Evolutionary conservation across 2,797 vertebrate genomes (phyloP).

Genomic region (Semotilus atromaculatus): DNA sequence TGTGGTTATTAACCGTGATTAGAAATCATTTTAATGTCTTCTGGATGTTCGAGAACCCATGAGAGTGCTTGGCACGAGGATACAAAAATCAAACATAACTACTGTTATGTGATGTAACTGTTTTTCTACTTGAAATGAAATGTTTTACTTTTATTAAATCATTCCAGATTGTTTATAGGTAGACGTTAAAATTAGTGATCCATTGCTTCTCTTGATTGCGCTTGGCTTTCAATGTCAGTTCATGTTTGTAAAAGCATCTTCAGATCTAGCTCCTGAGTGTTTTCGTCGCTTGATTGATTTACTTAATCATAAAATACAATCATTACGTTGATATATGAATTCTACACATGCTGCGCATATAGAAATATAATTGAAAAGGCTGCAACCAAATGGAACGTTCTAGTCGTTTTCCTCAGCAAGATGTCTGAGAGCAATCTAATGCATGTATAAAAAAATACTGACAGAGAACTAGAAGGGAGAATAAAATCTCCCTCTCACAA

Average conservation of each 20-base stretch:
- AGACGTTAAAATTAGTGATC: conserved; percentile 43
- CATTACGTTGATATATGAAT: conserved; percentile 10
- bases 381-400: conserved; percentile 33
- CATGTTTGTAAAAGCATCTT: conserved; percentile 6
- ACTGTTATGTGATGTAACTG: conserved; percentile 40
- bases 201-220: conserved; percentile 43
- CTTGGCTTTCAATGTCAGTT: conserved; percentile 37
- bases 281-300: conserved; percentile 24
- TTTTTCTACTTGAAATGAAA: conserved; percentile 39
- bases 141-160: conserved; percentile 19
- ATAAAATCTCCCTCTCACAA: conserved; percentile 42
- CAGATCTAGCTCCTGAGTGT: neutral
- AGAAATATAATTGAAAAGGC: conserved; percentile 21
- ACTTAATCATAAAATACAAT: conserved; percentile 7
- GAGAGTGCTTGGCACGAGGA: conserved; percentile 23
- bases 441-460: conserved; percentile 16
- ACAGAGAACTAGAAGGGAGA: conserved; percentile 35
- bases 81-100: conserved; percentile 28
- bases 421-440: conserved; percentile 23
- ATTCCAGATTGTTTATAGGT: conserved; percentile 46
- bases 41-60: conserved; percentile 37
- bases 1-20: conserved; percentile 51
- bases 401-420: conserved; percentile 2
- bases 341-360: conserved; percentile 7
- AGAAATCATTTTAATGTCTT: conserved; percentile 47